Evolutionary conservation across 2,113 vertebrate genomes (phyloP), one percentile per base, ranked within the genome.

Genomic region (Erinaceus europaeus): DNA sequence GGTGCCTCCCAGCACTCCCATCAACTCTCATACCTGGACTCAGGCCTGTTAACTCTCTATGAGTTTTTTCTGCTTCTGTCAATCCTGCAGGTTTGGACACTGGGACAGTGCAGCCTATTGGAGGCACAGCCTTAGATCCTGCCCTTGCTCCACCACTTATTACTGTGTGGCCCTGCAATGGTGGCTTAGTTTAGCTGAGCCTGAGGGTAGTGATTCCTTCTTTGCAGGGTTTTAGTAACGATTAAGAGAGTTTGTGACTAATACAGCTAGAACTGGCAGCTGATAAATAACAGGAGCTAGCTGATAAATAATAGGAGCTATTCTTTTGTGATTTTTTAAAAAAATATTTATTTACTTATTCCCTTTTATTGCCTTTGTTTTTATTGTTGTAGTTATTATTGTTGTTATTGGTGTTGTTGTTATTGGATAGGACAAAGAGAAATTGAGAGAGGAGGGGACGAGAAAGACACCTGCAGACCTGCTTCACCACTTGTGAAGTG

Each of bases 311-410:
- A 76, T n/a, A 36, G 78, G 23, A 61, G 23, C 52, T 73, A 14
- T 86, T 79, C 46, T 62, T 88, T 75, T 75, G 57, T 72, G 61
- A 36, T 23, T 88, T 88, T 83, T 44, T n/a, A n/a, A n/a, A n/a
- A n/a, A n/a, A n/a, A n/a, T n/a, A n/a, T n/a, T n/a, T n/a, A n/a
- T n/a, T n/a, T n/a, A n/a, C n/a, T n/a, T n/a, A n/a, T n/a, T n/a
- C n/a, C n/a, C n/a, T n/a, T n/a, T n/a, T n/a, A n/a, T n/a, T n/a
- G n/a, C n/a, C n/a, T n/a, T n/a, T n/a, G n/a, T n/a, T n/a, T n/a
- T n/a, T n/a, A n/a, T n/a, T n/a, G n/a, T n/a, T n/a, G n/a, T n/a
- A n/a, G n/a, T n/a, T n/a, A n/a, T n/a, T n/a, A n/a, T n/a, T n/a
- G n/a, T n/a, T n/a, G n/a, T n/a, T n/a, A n/a, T n/a, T n/a, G n/a